phyloP scores from a whole-genome alignment of 2,113 vertebrate species.

The Camelus bactrianus region DNA sequence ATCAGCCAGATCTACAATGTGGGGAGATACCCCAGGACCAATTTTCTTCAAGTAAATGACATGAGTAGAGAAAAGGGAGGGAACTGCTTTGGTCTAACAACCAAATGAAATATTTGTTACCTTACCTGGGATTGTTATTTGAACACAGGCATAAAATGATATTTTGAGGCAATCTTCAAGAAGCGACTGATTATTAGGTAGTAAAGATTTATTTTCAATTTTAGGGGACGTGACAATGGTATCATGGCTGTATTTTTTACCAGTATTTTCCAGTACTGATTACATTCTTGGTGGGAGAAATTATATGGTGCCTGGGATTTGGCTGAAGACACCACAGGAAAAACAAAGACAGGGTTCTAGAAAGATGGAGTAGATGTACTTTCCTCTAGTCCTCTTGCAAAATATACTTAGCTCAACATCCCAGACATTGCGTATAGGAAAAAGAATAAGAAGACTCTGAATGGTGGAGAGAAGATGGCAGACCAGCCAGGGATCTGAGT shows the following conservation, averaged over 20 bases:
- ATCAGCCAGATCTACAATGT: background rate
- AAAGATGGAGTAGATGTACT: background rate
- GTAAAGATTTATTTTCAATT: slow-evolving; percentile 12
- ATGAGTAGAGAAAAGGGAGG: background rate
- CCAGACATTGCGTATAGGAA: background rate
- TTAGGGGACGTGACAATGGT: background rate
- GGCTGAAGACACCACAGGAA: background rate
- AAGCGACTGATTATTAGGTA: background rate
- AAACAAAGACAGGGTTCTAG: background rate
- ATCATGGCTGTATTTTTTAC: background rate
- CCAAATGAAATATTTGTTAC: background rate
- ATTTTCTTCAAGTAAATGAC: background rate
- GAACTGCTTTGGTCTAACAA: background rate
- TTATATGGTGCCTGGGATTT: background rate
- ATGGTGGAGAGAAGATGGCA: background rate
- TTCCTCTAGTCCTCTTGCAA: background rate
- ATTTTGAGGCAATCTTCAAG: background rate
- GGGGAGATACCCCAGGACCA: background rate
- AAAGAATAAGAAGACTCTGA: background rate
- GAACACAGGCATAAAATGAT: background rate
- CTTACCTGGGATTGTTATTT: background rate
- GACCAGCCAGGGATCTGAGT: background rate
- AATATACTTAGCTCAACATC: background rate
- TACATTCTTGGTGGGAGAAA: background rate
- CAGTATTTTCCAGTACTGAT: background rate